Conservation (phyloP, 2,113 vertebrate genomes). For the Dipodomys ordii region DNA sequence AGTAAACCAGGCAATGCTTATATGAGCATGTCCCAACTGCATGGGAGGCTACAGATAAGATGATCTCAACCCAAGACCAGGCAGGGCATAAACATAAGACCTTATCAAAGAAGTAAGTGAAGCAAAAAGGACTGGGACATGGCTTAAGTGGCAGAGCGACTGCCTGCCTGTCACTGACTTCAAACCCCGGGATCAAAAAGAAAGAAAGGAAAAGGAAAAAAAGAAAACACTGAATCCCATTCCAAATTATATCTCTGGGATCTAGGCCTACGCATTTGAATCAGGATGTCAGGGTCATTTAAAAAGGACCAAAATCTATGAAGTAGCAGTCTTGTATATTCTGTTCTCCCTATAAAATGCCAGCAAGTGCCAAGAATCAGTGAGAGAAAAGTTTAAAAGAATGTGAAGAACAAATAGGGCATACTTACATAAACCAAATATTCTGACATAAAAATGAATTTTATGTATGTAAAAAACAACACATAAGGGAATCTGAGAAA, state of each 20-base stretch:
- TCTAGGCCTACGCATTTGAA: background rate
- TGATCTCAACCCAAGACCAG: too few species aligned
- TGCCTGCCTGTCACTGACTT: too few species aligned
- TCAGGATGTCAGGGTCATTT: background rate
- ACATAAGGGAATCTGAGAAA: constrained; percentile 26
- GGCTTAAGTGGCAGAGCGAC: too few species aligned
- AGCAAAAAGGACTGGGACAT: too few species aligned
- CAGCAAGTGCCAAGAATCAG: constrained; percentile 2
- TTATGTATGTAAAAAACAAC: background rate
- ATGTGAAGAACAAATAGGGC: background rate
- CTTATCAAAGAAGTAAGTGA: too few species aligned
- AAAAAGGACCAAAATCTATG: background rate
- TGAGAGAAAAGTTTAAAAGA: constrained; percentile 12
- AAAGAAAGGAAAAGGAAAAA: too few species aligned
- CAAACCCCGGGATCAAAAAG: too few species aligned
- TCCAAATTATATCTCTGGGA: background rate
- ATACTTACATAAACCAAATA: constrained; percentile 6
- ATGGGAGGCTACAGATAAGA: too few species aligned
- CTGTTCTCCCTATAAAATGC: background rate
- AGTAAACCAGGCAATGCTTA: too few species aligned
- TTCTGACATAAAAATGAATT: constrained; percentile 8
- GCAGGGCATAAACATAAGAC: too few species aligned
- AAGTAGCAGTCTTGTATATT: background rate
- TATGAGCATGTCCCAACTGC: too few species aligned
- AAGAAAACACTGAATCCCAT: background rate